Percentiles rank a stretch among this genome's conserved stretches.
Evolutionary conservation across 2,888 invertebrate species (phyloP).

Genomic region (Muscina levida): DNA sequence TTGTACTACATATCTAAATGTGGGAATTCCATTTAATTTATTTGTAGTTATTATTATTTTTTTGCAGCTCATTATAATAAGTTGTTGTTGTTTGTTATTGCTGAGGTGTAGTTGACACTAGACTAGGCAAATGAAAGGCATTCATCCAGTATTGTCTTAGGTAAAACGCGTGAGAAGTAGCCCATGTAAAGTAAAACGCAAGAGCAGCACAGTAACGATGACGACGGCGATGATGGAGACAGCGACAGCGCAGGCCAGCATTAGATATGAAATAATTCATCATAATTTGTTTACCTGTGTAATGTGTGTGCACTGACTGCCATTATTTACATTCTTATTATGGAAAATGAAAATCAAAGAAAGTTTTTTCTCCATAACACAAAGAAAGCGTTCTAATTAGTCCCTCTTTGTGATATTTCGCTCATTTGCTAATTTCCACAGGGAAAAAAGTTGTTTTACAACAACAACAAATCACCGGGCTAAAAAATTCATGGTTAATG

Average conservation of each 20-base stretch:
- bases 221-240: too few species aligned
- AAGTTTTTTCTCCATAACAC: slow-evolving; percentile 41
- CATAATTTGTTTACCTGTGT: slow-evolving; percentile 55
- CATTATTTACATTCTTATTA: slow-evolving; percentile 42
- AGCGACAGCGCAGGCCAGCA: slow-evolving; percentile 21
- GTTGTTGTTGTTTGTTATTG: slow-evolving; percentile 6
- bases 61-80: slow-evolving; percentile 55
- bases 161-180: slow-evolving; percentile 65
- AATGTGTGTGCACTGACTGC: slow-evolving; percentile 1
- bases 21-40: slow-evolving; percentile 60
- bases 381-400: slow-evolving; percentile 46
- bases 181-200: slow-evolving; percentile 59
- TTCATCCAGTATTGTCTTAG: slow-evolving; percentile 40
- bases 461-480: not conserved
- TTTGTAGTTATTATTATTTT: slow-evolving; percentile 48
- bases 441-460: not conserved
- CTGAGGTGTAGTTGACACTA: slow-evolving; percentile 41
- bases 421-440: slow-evolving; percentile 12
- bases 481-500: slow-evolving; percentile 2
- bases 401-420: slow-evolving; percentile 2
- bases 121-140: slow-evolving; percentile 51
- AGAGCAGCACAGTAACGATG: slow-evolving; percentile 28
- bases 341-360: slow-evolving; percentile 34
- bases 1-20: slow-evolving; percentile 49
- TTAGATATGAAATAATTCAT: slow-evolving; percentile 52